A percentile compares a stretch with the other conserved stretches of the same genome.
Conservation (phyloP, 2,113 vertebrate genomes). For the Hucho hucho region DNA sequence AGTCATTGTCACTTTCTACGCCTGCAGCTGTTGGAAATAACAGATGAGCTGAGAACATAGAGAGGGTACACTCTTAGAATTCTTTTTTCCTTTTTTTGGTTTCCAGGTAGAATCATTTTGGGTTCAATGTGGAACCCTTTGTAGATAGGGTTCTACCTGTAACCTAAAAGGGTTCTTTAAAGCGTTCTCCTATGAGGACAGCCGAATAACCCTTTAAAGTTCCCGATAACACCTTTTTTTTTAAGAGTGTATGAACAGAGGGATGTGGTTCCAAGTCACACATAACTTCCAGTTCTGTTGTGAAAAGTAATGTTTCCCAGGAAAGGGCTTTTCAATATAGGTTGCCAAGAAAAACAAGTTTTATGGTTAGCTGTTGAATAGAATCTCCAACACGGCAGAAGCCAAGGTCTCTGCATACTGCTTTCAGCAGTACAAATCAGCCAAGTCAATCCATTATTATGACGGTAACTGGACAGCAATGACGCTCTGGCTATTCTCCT, state of each 20-base stretch:
- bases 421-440: not conserved
- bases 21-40: not conserved
- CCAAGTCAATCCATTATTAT: not conserved
- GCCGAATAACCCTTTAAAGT: too few relatives aligned
- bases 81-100: too few relatives aligned
- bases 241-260: not conserved
- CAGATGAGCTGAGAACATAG: not conserved
- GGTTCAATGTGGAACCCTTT: too few relatives aligned
- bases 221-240: too few relatives aligned
- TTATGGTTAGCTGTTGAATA: not conserved
- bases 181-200: too few relatives aligned
- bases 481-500: slow-evolving; percentile 7
- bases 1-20: not conserved
- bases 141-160: too few relatives aligned
- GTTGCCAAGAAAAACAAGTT: not conserved
- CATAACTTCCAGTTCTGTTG: too few relatives aligned
- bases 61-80: not conserved
- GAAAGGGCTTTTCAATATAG: not conserved
- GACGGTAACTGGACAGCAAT: not conserved
- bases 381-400: not conserved
- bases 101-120: too few relatives aligned
- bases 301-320: too few relatives aligned
- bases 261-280: too few relatives aligned
- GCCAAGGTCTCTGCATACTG: not conserved
- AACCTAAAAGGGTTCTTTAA: too few relatives aligned